These are phyloP conservation scores for Uloborus diversus DNA, from an alignment of 1,140 invertebrate species.

Conservation along the genomic window DNA sequence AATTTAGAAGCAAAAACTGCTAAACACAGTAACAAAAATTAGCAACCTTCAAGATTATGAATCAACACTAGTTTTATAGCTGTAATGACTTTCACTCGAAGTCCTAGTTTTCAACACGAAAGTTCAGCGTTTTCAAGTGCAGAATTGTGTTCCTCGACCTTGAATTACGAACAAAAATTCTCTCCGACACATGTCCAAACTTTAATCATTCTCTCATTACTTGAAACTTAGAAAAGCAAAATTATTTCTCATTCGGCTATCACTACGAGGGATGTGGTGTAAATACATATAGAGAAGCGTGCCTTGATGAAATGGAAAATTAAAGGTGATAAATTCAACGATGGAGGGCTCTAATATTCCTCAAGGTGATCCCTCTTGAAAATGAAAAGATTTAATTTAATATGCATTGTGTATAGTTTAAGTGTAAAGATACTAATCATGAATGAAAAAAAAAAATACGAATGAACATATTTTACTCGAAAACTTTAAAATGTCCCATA, in stretches of 20 bases:
- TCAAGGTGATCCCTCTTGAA: no score
- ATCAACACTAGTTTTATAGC: constrained; percentile 32
- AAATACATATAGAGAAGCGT: background rate
- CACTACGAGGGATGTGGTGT: background rate
- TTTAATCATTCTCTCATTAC: no score
- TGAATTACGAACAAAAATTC: no score
- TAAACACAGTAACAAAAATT: constrained; percentile 16
- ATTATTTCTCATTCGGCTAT: constrained; percentile 15
- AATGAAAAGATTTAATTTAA: no score
- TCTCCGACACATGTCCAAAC: no score
- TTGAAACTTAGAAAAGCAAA: constrained; percentile 18
- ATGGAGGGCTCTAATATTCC: no score
- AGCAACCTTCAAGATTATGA: constrained; percentile 29
- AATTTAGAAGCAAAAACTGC: constrained; percentile 49
- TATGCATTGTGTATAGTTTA: no score
- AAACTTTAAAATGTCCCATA: no score
- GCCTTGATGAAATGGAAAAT: background rate
- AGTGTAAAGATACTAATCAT: no score
- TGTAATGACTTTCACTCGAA: constrained; percentile 19
- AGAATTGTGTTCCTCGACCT: constrained; percentile 49
- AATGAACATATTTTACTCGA: no score
- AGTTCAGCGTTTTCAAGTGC: constrained; percentile 40
- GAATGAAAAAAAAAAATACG: no score
- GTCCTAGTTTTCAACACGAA: constrained; percentile 35
- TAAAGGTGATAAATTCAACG: background rate